These are phyloP conservation scores for Pandion haliaetus DNA, from an alignment of 2,113 vertebrate species.

Conservation along the genomic window DNA sequence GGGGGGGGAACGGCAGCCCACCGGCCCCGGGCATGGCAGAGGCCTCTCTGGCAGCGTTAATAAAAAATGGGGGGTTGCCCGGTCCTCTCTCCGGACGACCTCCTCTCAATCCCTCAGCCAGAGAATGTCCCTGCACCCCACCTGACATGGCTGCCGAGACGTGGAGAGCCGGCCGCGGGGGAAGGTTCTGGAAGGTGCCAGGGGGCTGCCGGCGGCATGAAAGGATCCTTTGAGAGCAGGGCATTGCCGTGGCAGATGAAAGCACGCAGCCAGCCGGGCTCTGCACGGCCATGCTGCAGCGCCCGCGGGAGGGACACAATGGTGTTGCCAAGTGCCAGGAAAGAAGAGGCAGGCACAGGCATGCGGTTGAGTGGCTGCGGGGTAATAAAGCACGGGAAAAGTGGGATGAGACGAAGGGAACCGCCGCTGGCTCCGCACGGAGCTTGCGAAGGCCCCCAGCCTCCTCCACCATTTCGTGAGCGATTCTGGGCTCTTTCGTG, in stretches of 20 bases:
- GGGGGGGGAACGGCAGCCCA: background rate
- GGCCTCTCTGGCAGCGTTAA: background rate
- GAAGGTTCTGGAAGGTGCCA: constrained; percentile 2
- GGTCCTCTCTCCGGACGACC: accelerated
- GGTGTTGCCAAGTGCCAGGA: background rate
- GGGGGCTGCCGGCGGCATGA: background rate
- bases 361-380: accelerated
- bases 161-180: accelerated
- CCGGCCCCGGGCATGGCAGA: background rate
- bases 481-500: background rate
- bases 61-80: accelerated
- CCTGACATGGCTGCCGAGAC: accelerated
- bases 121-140: accelerated
- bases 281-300: background rate
- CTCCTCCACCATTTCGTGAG: background rate
- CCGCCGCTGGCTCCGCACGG: accelerated
- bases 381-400: background rate
- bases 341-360: background rate
- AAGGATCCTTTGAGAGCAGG: background rate
- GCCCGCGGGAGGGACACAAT: accelerated
- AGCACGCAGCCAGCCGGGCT: background rate
- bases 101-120: accelerated
- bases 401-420: background rate
- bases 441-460: accelerated
- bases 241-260: background rate